A percentile compares a stretch with the other conserved stretches of the same genome.
These are phyloP conservation scores for Leptobrachium ailaonicum DNA, from an alignment of 2,113 vertebrate species.

Conservation along the genomic window DNA sequence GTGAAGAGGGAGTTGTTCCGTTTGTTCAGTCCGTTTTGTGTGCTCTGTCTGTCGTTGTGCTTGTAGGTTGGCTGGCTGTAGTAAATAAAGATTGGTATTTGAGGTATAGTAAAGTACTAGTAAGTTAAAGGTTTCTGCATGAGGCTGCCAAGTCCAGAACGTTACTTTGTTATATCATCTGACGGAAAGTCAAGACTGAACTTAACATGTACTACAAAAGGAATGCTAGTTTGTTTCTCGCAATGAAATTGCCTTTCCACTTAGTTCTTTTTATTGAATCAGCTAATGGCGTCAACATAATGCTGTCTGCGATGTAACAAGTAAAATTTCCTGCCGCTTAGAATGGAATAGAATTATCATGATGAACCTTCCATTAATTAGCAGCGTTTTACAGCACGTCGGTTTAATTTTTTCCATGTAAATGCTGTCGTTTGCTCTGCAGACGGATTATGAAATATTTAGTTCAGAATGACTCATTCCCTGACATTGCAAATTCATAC, in stretches of 20 bases:
- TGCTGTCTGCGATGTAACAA: conserved; percentile 6
- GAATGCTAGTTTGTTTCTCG: conserved; percentile 9
- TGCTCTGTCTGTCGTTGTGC: not conserved
- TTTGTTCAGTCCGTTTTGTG: not conserved
- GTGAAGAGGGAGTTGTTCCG: too few relatives aligned
- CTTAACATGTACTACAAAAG: not conserved
- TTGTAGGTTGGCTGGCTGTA: not conserved
- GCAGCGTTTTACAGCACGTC: not conserved
- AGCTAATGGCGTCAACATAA: conserved; percentile 23
- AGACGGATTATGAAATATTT: not conserved
- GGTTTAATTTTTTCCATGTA: not conserved
- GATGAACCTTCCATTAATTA: conserved; percentile 2
- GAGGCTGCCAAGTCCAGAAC: conserved; percentile 1
- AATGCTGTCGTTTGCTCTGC: not conserved
- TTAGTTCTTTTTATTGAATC: conserved; percentile 8
- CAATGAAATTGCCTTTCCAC: conserved; percentile 6
- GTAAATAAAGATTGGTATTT: not conserved
- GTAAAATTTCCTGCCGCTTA: conserved; percentile 17
- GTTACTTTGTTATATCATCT: not conserved
- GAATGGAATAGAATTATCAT: conserved; percentile 23
- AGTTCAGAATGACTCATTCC: not conserved
- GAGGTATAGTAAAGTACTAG: not conserved
- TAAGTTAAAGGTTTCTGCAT: not conserved
- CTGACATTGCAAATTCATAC: not conserved
- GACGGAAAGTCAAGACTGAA: too few relatives aligned